Base-by-base conservation (phyloP, 2,888 invertebrate genomes). In the Aplocera efformata region DNA sequence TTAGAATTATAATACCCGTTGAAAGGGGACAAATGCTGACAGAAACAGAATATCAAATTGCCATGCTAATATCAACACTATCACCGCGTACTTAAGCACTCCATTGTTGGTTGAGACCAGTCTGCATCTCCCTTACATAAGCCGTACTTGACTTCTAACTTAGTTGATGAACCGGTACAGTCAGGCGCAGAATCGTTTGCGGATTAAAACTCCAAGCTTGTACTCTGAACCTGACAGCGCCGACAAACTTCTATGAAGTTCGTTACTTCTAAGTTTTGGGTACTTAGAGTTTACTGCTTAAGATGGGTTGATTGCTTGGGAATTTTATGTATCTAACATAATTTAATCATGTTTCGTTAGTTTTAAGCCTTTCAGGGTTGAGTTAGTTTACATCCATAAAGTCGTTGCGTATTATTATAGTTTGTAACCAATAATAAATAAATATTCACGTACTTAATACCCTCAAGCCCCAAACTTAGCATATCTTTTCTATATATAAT, bases 141-240 rank as follows among this genome's bases (percentile, higher is more conserved):
- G 67, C 62, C 51, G 78, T 81, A 77, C 82, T 81, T 78, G 80
- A 84, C 80, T 77, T 69, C 72, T 68, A 73, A 77, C 62, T 72
- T 72, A 67, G 72, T 73, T 63, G 77, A 77, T 69, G 69, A 72
- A 78, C 80, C 53, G 48, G 84, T 84, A 80, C 69, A 60, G 33
- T 57, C 63, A 49, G 7, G 36, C 1, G 10, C 61, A 63, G 40
- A 69, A 57, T 11, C 30, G 35, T 37, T 40, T 42, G 27, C 17
- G 34, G 41, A 38, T 48, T 43, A 37, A 36, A 47, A 37, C 43
- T 46, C 22, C 40, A 42, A 41, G 44, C 26, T 42, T 31, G 10
- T 27, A 38, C 27, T 47, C 39, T 36, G 42, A 44, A 30, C 11
- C 38, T 40, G 34, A 41, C 32, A 29, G 40, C 30, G 27, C 35